Percentiles rank a stretch among this genome's conserved stretches.
Conservation (phyloP, 2,888 invertebrate species). For the Deroplatys truncata region DNA sequence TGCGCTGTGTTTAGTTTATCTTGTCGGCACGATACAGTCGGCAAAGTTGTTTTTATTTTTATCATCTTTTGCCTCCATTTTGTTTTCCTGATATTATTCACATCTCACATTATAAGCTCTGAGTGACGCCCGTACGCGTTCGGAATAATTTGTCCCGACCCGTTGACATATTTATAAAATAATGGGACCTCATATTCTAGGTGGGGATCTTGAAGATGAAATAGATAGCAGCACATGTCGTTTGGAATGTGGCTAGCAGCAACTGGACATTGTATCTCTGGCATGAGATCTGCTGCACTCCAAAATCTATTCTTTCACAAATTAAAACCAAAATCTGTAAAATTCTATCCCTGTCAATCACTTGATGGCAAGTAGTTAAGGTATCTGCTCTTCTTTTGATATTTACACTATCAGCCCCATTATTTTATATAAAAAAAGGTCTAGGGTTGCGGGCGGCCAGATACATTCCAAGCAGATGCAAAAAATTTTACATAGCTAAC, state of each 20-base stretch:
- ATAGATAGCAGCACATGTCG: background rate
- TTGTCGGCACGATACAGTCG: slow-evolving; percentile 8
- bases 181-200: background rate
- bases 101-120: slow-evolving; percentile 13
- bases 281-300: too few relatives aligned
- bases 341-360: too few relatives aligned
- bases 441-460: too few relatives aligned
- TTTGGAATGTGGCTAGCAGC: background rate
- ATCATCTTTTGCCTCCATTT: background rate
- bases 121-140: slow-evolving; percentile 8
- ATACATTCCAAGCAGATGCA: too few relatives aligned
- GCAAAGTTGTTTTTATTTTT: background rate
- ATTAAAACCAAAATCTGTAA: too few relatives aligned
- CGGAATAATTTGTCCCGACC: slow-evolving; percentile 17
- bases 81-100: slow-evolving; percentile 3
- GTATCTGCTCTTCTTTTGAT: too few relatives aligned
- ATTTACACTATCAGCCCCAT: too few relatives aligned
- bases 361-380: too few relatives aligned
- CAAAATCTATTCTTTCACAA: too few relatives aligned
- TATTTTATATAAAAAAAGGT: too few relatives aligned
- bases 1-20: background rate
- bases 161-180: slow-evolving; percentile 24
- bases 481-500: too few relatives aligned
- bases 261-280: background rate
- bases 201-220: background rate